phyloP scores from a whole-genome alignment of 2,797 vertebrate genomes.

The Chaetophractus vellerosus region DNA sequence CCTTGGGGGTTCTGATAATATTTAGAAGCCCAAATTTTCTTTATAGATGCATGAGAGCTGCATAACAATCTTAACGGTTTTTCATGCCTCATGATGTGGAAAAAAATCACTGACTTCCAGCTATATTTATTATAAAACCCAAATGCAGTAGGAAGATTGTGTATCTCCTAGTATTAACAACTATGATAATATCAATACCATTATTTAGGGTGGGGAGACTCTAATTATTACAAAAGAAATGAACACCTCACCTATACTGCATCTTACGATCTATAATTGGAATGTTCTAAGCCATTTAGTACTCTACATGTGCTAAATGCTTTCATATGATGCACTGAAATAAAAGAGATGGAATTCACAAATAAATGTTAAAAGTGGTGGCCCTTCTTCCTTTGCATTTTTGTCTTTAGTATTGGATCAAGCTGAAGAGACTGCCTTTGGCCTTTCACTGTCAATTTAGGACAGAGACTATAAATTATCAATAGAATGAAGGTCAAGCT shows the following conservation, averaged over 20 bases:
- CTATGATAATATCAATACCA: neutral
- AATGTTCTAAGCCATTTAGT: neutral
- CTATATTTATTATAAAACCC: constrained; percentile 65
- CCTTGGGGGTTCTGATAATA: constrained; percentile 73
- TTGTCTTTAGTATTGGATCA: neutral
- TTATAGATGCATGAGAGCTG: constrained; percentile 61
- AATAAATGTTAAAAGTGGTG: neutral
- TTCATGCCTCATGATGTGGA: neutral
- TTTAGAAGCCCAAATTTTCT: constrained; percentile 73
- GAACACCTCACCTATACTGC: neutral
- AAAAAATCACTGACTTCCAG: neutral
- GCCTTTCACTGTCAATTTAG: neutral
- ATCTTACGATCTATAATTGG: neutral
- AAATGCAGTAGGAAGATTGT: constrained; percentile 51
- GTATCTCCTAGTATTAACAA: constrained; percentile 22
- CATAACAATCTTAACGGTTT: constrained; percentile 66
- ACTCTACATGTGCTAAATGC: neutral
- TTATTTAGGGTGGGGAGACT: neutral
- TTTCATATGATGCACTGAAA: neutral
- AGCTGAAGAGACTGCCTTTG: neutral
- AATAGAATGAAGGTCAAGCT: neutral
- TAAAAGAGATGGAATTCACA: neutral
- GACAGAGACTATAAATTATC: neutral
- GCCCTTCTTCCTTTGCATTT: neutral
- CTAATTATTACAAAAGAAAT: neutral